Base-by-base conservation (phyloP, 2,888 invertebrate genomes). In the Petrolisthes manimaculis region DNA sequence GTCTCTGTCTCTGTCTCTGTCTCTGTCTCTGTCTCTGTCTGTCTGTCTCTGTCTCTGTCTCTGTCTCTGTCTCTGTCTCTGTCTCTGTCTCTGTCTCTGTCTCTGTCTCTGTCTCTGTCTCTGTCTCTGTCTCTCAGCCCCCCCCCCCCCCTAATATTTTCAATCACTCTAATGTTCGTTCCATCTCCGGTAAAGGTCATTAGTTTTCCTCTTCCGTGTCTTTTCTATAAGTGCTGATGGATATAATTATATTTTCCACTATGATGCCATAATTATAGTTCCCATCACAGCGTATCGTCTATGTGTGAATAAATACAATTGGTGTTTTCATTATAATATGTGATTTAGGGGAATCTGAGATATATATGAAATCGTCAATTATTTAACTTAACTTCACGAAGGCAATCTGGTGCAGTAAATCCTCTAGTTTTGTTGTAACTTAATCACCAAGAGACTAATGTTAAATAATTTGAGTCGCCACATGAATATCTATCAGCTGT, bases 71-170 rank as follows among this genome's bases (percentile, higher is more conserved):
- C 77, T 77, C 37, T 77, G 24, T 77, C 77, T 71, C 56, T 74
- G 74, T 74, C 83, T 55, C 21, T 74, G 56, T 56, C 74, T 77
- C 74, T 84, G 75, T 75, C 77, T 77, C 84, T 84, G 75, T 75
- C 84, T 77, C 74, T 75, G 75, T 75, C 56, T 84, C 55, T 75
- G 55, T 74, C 77, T 61, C 75, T 77, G 75, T 75, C 55, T 56
- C 55, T 75, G 74, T 75, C 55, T 83, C 75, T 83, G 21, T 81
- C 81, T 81, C 81, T 81, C 67, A 24, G 37, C n/a, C 61, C n/a
- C 37, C n/a, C 67, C n/a, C 51, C n/a, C 37, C 24, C 61, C 21
- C 67, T 3, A 12, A 9, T 24, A 18, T 61, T 5, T 8, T 55
- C 0, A 80, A 6, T 55, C 18, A n/a, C 54, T 18, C 55, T 54